Percentiles rank a stretch among this genome's conserved stretches.
phyloP scores from a whole-genome alignment of 2,797 vertebrate genomes.

The Tachyglossus aculeatus region DNA sequence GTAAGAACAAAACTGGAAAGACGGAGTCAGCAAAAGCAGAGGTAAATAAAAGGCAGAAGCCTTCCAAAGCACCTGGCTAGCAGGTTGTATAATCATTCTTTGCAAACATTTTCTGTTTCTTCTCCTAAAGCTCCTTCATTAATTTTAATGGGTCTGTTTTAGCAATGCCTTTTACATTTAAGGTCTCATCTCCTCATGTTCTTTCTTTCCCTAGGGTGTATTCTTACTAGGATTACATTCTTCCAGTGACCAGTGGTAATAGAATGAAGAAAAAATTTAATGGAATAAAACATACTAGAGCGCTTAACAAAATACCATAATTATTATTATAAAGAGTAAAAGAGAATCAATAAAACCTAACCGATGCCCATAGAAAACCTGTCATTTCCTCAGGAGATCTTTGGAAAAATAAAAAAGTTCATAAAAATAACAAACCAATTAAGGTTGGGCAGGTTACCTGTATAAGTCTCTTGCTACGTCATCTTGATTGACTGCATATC shows the following conservation, averaged over 20 bases:
- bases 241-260: not conserved
- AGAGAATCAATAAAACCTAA: too few species aligned
- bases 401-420: not conserved
- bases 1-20: not conserved
- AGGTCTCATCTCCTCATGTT: not conserved
- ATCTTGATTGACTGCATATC: constrained; percentile 78
- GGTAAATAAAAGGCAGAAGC: not conserved
- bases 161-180: not conserved
- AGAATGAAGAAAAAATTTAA: not conserved
- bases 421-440: not conserved
- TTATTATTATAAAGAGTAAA: too few species aligned
- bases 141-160: not conserved
- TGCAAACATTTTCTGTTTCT: not conserved
- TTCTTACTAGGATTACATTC: too few species aligned
- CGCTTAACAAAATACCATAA: too few species aligned
- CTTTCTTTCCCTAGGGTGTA: not conserved
- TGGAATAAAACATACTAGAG: too few species aligned
- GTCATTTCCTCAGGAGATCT: too few species aligned
- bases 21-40: not conserved
- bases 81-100: not conserved
- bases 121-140: not conserved
- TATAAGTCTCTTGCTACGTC: constrained; percentile 81
- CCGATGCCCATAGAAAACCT: too few species aligned
- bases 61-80: not conserved
- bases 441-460: constrained; percentile 62